Conservation (phyloP, 2,888 invertebrate genomes). For the Eledone cirrhosa region DNA sequence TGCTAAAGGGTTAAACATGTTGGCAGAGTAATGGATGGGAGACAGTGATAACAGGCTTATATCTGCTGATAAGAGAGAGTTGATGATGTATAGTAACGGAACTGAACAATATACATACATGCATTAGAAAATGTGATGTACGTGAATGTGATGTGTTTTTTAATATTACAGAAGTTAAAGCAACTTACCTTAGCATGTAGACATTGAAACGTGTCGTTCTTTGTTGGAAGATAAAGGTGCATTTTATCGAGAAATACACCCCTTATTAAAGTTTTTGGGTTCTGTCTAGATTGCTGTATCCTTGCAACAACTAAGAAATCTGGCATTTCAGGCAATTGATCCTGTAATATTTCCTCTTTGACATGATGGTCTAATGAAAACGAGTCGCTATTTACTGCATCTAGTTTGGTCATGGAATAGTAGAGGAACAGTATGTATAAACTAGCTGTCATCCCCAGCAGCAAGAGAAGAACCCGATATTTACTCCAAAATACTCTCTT, state of each 20-base stretch:
- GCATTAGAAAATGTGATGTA: too few species aligned
- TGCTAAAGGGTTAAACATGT: too few species aligned
- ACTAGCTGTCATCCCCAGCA: neutral
- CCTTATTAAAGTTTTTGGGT: neutral
- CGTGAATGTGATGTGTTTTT: too few species aligned
- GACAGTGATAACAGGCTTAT: too few species aligned
- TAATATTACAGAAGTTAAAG: too few species aligned
- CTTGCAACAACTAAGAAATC: neutral
- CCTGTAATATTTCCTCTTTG: neutral
- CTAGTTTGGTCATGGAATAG: constrained; percentile 10
- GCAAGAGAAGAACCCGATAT: neutral
- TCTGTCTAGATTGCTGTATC: neutral
- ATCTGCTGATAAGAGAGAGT: too few species aligned
- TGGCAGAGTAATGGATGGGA: too few species aligned
- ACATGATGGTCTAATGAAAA: neutral
- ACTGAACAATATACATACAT: too few species aligned
- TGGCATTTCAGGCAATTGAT: neutral
- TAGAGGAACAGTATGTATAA: constrained; percentile 5
- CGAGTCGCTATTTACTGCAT: neutral
- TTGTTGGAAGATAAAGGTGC: neutral
- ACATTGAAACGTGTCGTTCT: constrained; percentile 46
- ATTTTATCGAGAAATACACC: neutral
- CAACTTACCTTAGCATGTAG: constrained; percentile 44
- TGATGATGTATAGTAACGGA: too few species aligned
- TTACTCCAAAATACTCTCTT: constrained; percentile 9